A percentile compares a stretch with the other conserved stretches of the same genome.
phyloP scores from a whole-genome alignment of 1,140 invertebrate species.

The Conus betulinus region DNA sequence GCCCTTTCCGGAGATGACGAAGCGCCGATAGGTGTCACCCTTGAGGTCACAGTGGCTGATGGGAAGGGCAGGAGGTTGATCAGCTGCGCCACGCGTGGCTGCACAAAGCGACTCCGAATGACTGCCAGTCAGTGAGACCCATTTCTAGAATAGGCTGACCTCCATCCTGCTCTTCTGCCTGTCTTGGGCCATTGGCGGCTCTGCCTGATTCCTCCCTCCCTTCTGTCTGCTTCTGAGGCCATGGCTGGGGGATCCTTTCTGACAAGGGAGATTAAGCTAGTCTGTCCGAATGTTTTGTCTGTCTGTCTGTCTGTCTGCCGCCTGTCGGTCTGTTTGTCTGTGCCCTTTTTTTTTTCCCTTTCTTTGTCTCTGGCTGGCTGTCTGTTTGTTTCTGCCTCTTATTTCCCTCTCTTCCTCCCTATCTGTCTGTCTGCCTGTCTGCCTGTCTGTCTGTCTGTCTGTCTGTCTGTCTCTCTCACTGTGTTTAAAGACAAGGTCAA shows the following conservation, averaged over 20 bases:
- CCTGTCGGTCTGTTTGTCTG: neutral
- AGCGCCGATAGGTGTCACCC: slow-evolving; percentile 30
- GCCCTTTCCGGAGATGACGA: slow-evolving; percentile 16
- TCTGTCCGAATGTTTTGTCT: neutral
- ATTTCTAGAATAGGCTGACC: neutral
- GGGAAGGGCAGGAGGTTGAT: slow-evolving; percentile 17
- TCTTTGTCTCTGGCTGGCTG: neutral
- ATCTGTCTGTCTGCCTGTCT: neutral
- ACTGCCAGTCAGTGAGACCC: slow-evolving; percentile 25
- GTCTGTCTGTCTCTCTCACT: too few relatives aligned
- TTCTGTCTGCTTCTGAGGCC: neutral
- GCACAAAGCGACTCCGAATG: slow-evolving; percentile 35
- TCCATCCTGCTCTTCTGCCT: slow-evolving; percentile 16
- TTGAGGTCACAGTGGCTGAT: slow-evolving; percentile 11
- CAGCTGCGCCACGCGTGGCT: slow-evolving; percentile 3
- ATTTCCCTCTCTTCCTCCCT: too few relatives aligned
- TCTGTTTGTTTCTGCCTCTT: neutral
- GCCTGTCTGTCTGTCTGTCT: too few relatives aligned
- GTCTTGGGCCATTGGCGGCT: slow-evolving; percentile 19
- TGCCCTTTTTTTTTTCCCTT: neutral
- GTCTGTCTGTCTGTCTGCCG: neutral
- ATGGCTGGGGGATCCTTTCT: neutral
- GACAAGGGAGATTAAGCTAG: too few relatives aligned
- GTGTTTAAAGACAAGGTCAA: neutral
- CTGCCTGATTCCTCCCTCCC: neutral